phyloP scores from a whole-genome alignment of 2,888 invertebrate genomes.

The Andrena bucephala region DNA sequence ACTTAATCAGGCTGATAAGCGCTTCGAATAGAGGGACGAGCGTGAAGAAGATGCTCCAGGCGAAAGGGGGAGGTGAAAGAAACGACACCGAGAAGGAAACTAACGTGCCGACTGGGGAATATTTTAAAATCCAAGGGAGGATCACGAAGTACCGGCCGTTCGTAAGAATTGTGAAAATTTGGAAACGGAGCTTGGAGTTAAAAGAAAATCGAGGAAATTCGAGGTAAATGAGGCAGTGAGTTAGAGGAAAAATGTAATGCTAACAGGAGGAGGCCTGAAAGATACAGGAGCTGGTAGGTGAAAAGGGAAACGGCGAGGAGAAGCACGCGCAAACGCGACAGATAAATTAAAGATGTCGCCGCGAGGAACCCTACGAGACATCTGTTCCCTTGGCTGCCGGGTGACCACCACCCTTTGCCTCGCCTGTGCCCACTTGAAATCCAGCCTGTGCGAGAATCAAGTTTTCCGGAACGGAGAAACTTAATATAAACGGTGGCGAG shows the following conservation, averaged over 20 bases:
- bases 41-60: background rate
- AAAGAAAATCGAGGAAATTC: no score
- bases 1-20: conserved; percentile 40
- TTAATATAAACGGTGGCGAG: conserved; percentile 31
- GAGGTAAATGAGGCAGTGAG: no score
- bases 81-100: background rate
- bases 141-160: no score
- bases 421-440: conserved; percentile 7
- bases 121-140: no score
- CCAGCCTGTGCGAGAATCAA: conserved; percentile 19
- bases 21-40: background rate
- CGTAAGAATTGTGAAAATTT: no score
- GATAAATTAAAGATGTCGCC: conserved; percentile 33
- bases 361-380: conserved; percentile 13
- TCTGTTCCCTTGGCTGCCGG: conserved; percentile 18
- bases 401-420: conserved; percentile 10
- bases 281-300: background rate
- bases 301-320: background rate
- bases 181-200: no score
- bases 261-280: background rate
- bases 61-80: conserved; percentile 24
- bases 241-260: background rate
- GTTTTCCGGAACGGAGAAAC: conserved; percentile 48
- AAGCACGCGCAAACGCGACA: background rate
- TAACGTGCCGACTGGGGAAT: background rate